A percentile compares a stretch with the other conserved stretches of the same genome.
phyloP scores from a whole-genome alignment of 2,797 vertebrate species.

The Percopsis omiscomaycus region DNA sequence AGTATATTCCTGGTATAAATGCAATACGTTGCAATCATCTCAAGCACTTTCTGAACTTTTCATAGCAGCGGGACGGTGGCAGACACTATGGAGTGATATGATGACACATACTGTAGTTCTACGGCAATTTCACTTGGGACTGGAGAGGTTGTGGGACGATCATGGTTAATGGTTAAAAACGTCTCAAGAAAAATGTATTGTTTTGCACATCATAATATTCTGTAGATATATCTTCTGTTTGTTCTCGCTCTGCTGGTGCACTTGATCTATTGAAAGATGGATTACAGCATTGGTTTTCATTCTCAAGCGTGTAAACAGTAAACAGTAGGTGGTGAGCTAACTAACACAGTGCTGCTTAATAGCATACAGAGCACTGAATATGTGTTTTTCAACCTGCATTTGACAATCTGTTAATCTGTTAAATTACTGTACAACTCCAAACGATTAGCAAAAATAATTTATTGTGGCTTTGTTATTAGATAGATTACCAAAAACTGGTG shows the following conservation, averaged over 20 bases:
- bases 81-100: slow-evolving; percentile 32
- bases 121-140: slow-evolving; percentile 5
- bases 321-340: slow-evolving; percentile 71
- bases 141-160: slow-evolving; percentile 11
- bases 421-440: slow-evolving; percentile 66
- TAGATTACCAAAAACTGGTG: slow-evolving; percentile 9
- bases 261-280: slow-evolving; percentile 43
- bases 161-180: slow-evolving; percentile 12
- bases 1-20: slow-evolving; percentile 5
- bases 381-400: slow-evolving; percentile 32
- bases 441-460: slow-evolving; percentile 50
- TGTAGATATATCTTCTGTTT: slow-evolving; percentile 48
- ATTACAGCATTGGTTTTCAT: slow-evolving; percentile 23
- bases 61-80: slow-evolving; percentile 20
- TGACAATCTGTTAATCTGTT: slow-evolving; percentile 3
- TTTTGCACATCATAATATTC: slow-evolving; percentile 48
- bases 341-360: slow-evolving; percentile 58
- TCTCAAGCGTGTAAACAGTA: slow-evolving; percentile 31
- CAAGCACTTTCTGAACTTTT: slow-evolving; percentile 54
- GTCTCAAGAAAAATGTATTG: slow-evolving; percentile 26
- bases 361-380: slow-evolving; percentile 50
- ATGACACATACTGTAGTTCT: slow-evolving; percentile 8
- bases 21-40: slow-evolving; percentile 38
- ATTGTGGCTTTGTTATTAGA: slow-evolving; percentile 26
- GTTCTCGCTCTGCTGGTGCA: slow-evolving; percentile 13